Evolutionary conservation across 2,888 invertebrate genomes (phyloP).

Genomic region (Autographa pulchrina): DNA sequence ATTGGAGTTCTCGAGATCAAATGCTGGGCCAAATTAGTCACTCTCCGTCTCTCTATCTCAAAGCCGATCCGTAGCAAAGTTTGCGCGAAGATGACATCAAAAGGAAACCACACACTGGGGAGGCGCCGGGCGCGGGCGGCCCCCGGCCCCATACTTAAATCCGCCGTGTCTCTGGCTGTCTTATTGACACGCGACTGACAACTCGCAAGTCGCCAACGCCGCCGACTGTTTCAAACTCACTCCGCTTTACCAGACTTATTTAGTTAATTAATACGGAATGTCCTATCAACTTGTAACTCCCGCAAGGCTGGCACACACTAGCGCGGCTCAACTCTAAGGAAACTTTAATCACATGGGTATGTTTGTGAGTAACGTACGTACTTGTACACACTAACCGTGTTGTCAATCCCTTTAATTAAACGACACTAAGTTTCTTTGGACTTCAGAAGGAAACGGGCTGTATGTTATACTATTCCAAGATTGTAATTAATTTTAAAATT

Average conservation of each 20-base stretch:
- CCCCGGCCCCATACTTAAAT: constrained; percentile 86
- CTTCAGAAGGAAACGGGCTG: constrained; percentile 57
- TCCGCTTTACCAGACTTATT: constrained; percentile 86
- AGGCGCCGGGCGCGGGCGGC: constrained; percentile 75
- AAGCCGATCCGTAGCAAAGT: constrained; percentile 90
- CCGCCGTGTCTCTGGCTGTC: constrained; percentile 87
- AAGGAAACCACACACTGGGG: constrained; percentile 90
- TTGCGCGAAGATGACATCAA: constrained; percentile 90
- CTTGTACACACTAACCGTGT: constrained; percentile 63
- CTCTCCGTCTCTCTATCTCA: constrained; percentile 90
- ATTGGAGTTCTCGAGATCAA: constrained; percentile 88
- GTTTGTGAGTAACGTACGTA: constrained; percentile 66
- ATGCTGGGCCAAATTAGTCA: constrained; percentile 90
- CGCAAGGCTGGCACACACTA: constrained; percentile 81
- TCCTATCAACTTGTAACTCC: constrained; percentile 86
- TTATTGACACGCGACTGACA: constrained; percentile 89
- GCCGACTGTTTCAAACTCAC: constrained; percentile 79
- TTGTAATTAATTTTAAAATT: constrained; percentile 33
- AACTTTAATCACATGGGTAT: constrained; percentile 83
- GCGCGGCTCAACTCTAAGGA: constrained; percentile 76
- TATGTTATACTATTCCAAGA: constrained; percentile 54
- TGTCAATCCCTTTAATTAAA: constrained; percentile 79
- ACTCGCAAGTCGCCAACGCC: constrained; percentile 84
- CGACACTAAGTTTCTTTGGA: constrained; percentile 70
- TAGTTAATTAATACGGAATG: constrained; percentile 89